Base-by-base conservation (phyloP, 1,140 invertebrate genomes). In the Caerostris darwini region DNA sequence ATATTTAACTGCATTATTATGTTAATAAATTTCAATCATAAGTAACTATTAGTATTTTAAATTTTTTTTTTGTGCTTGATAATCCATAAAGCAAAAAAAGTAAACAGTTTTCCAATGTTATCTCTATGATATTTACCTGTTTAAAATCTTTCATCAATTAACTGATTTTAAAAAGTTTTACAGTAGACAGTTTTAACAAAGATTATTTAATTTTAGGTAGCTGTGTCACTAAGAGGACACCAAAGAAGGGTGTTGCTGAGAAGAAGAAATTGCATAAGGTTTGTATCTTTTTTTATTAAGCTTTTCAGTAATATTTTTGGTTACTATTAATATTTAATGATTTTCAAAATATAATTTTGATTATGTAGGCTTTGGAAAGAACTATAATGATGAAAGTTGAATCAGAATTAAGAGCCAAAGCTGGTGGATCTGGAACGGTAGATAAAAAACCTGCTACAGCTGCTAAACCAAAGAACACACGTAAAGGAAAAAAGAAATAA, bases 251-350 rank as follows among this genome's bases (percentile, higher is more conserved):
- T 67, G 81, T 71, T 56, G 17, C 56, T 58, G 82, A 93, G 50
- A 93, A 59, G 54, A 93, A 93, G 19, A 93, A 93, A 54, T 71
- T 93, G 56, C 92, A 87, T n/a, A 93, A 93, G 83, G 92, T 93
- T 64, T 54, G 12, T 92, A 54, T 34, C n/a, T 54, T 53, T 17
- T 19, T 83, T 59, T 81, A 5, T 34, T 81, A 17, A 5, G 61
- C 6, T 54, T 19, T 61, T 10, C 8, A 50, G 71, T 19, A 69
- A 34, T 3, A 10, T 10, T 90, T 57, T 34, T n/a, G 61, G 3
- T 7, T 88, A 34, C 34, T 7, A 34, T 82, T 19, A 17, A 19
- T 34, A 19, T 19, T 10, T 82, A 7, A 34, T 5, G 2, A 82
- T 3, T 82, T 53, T 12, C 7, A 81, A 81, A 53, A 19, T 34